These are phyloP conservation scores for Anguilla japonica DNA, from an alignment of 2,113 vertebrate genomes.

Conservation along the genomic window DNA sequence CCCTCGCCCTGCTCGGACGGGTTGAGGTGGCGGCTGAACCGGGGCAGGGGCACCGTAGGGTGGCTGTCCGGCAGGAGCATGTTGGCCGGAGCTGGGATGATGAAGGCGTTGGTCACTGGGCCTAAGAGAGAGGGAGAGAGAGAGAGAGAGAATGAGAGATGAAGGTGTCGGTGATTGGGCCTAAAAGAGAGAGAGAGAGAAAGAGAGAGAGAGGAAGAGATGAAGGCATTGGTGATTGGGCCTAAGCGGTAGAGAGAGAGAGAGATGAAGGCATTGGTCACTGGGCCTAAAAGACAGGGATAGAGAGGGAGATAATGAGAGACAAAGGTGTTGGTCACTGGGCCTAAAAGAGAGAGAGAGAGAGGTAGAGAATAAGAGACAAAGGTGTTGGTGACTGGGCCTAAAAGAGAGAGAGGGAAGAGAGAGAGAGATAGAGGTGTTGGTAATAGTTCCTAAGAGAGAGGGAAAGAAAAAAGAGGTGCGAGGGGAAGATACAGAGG, in stretches of 20 bases:
- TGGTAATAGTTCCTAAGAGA: constrained; percentile 82
- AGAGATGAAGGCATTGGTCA: constrained; percentile 83
- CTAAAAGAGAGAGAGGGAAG: constrained; percentile 49
- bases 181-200: constrained; percentile 49
- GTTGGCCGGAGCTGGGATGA: constrained; percentile 81
- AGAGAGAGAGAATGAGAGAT: constrained; percentile 49
- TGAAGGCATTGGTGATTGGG: constrained; percentile 84
- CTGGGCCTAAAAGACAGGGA: constrained; percentile 76
- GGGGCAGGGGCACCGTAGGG: constrained; percentile 78
- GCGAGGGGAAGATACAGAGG: not conserved
- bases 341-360: constrained; percentile 73
- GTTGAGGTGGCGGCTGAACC: constrained; percentile 85
- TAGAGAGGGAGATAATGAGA: not conserved
- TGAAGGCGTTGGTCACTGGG: constrained; percentile 84
- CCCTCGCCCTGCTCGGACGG: constrained; percentile 72
- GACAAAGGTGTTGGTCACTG: constrained; percentile 85
- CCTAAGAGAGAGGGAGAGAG: constrained; percentile 58
- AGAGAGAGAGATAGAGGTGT: constrained; percentile 69
- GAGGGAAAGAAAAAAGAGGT: not conserved
- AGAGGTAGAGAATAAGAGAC: constrained; percentile 50
- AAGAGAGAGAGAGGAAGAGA: constrained; percentile 39
- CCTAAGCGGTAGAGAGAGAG: constrained; percentile 58
- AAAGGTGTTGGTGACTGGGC: constrained; percentile 84
- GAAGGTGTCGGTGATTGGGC: constrained; percentile 84
- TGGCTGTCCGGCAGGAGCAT: constrained; percentile 88